These are phyloP conservation scores for Abscondita cerata DNA, from an alignment of 2,888 invertebrate genomes.

Conservation along the genomic window DNA sequence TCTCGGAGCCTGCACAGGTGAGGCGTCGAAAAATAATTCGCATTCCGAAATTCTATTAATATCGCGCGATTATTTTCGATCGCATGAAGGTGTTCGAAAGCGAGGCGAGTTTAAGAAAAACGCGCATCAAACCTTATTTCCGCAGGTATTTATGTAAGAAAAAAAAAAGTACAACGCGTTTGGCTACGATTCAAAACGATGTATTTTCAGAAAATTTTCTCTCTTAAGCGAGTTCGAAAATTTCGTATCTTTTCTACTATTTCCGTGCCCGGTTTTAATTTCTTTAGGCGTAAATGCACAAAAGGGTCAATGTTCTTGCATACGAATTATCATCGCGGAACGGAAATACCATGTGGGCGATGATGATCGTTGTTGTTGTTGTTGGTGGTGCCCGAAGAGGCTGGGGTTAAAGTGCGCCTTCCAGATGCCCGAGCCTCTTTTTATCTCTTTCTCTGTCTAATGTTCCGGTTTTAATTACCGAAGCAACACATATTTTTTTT, in stretches of 20 bases:
- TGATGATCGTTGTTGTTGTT: background rate
- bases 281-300: conserved; percentile 1
- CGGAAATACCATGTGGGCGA: conserved; percentile 8
- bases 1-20: too few species aligned
- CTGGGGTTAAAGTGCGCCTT: conserved; percentile 1
- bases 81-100: background rate
- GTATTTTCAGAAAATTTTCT: conserved; percentile 24
- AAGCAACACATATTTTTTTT: too few species aligned
- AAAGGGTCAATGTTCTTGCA: conserved; percentile 1
- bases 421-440: too few species aligned
- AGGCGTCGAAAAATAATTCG: too few species aligned
- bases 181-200: conserved; percentile 34
- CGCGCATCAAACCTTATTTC: conserved; percentile 33
- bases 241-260: conserved; percentile 3
- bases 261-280: background rate
- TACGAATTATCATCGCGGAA: background rate
- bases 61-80: conserved; percentile 20
- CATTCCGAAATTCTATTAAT: too few species aligned
- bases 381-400: background rate
- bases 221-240: conserved; percentile 20
- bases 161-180: conserved; percentile 30
- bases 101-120: background rate
- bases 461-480: too few species aligned
- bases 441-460: too few species aligned
- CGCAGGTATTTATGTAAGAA: conserved; percentile 36